Evolutionary conservation across 2,113 vertebrate species (phyloP).

Genomic region (Nycticryphes semicollaris): DNA sequence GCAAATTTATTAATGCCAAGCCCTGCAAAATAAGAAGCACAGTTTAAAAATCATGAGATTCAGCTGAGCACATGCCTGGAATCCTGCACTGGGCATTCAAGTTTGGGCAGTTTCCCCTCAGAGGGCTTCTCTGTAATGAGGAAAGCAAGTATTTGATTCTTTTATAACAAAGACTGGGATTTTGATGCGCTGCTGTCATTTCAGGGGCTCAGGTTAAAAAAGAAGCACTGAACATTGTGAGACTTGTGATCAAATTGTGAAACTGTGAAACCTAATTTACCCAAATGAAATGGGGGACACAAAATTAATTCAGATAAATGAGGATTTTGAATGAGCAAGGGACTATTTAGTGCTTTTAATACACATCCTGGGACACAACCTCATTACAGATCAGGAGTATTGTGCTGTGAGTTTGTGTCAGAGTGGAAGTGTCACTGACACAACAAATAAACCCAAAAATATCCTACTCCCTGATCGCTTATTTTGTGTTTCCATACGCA

Average conservation of each 20-base stretch:
- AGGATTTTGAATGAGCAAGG: conserved; percentile 61
- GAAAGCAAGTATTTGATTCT: not conserved
- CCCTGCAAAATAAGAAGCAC: not conserved
- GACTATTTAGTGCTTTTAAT: conserved; percentile 65
- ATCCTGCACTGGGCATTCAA: not conserved
- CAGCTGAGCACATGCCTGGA: not conserved
- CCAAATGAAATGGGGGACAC: conserved; percentile 59
- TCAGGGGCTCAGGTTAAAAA: not conserved
- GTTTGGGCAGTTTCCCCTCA: not conserved
- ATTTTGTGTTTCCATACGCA: conserved; percentile 56
- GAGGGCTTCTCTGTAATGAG: not conserved
- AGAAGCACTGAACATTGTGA: conserved; percentile 1
- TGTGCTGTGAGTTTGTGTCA: conserved; percentile 53
- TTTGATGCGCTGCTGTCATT: not conserved
- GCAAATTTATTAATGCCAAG: not conserved
- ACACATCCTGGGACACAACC: conserved; percentile 57
- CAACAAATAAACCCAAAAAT: conserved; percentile 58
- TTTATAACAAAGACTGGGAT: not conserved
- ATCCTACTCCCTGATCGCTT: conserved; percentile 60
- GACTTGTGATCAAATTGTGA: conserved; percentile 60
- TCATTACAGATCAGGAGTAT: conserved; percentile 63
- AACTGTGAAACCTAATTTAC: conserved; percentile 66
- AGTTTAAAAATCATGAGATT: not conserved
- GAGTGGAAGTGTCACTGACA: conserved; percentile 65
- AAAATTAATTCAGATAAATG: conserved; percentile 71